Conservation (phyloP, 53 echinoderm and acorn worm species). For the Stichopus horrens region DNA sequence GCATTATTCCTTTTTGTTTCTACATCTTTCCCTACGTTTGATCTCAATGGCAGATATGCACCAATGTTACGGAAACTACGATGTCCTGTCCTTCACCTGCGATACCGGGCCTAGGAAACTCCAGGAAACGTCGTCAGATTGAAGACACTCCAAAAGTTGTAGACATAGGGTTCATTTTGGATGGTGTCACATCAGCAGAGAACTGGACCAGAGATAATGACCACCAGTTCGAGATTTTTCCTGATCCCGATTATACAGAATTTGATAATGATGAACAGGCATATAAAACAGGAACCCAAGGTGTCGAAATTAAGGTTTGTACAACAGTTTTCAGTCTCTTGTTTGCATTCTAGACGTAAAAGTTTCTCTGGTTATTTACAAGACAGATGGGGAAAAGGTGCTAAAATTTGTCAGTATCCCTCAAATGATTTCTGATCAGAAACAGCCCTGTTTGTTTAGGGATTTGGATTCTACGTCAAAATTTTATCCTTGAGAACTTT, state of each 20-base stretch:
- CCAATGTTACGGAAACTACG: too few relatives aligned
- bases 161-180: constrained; percentile 53
- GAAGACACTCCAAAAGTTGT: neutral
- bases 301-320: neutral
- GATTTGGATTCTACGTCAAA: too few relatives aligned
- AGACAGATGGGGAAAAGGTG: too few relatives aligned
- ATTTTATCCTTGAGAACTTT: too few relatives aligned
- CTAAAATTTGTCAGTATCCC: too few relatives aligned
- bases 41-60: too few relatives aligned
- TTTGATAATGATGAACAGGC: neutral
- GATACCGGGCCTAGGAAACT: neutral
- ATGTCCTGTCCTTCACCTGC: constrained; percentile 53
- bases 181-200: constrained; percentile 31
- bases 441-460: too few relatives aligned
- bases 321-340: neutral
- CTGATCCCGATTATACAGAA: neutral
- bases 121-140: constrained; percentile 34
- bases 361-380: neutral
- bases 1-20: too few relatives aligned
- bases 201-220: constrained; percentile 20
- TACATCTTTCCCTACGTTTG: too few relatives aligned
- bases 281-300: neutral
- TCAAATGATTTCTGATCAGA: too few relatives aligned
- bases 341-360: too few relatives aligned
- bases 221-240: neutral